Base-by-base conservation (phyloP, 1,140 invertebrate species). In the Leucophenga varia region DNA sequence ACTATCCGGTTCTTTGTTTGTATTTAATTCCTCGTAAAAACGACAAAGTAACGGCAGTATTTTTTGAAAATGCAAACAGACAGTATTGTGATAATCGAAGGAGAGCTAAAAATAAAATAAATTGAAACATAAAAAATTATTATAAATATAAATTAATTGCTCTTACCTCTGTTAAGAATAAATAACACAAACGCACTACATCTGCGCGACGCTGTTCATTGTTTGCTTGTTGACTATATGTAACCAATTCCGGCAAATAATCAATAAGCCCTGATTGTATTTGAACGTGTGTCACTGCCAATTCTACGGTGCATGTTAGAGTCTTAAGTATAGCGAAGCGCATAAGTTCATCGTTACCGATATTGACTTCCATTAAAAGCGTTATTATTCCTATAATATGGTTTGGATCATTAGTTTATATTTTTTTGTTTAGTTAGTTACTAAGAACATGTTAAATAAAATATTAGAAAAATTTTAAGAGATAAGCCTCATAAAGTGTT, bases 1-100 rank as follows among this genome's bases (percentile, higher is more conserved):
- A n/a, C 53, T 54, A 41, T 65, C 49, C 3, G 57, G 53, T 3
- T 52, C 54, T 16, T 54, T 53, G 6, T 53, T 47, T 10, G 55
- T 61, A 7, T 37, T 32, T 37, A 59, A 54, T 6, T 52, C 50
- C 12, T 64, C 52, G 37, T 72, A 54, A 25, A 55, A 59, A 21
- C 58, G 57, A 37, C 61, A 67, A 0, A 72, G 42, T 12, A 55
- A 59, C 1, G 69, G 64, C 10, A 72, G 25, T 17, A 64, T 51
- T 7, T 64, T 49, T 25, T 72, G 69, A 30, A 67, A 47, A n/a
- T 64, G 48, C n/a, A 52, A 25, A 48, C 69, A 61, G 9, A 72
- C 13, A 17, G 50, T 43, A 30, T 64, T 37, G 35, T 70, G 64
- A 52, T 72, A 72, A 41, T 70, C 69, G 4, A 67, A 47, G 3